Evolutionary conservation across 2,113 vertebrate species (phyloP).

Genomic region (Phaethornis superciliosus): DNA sequence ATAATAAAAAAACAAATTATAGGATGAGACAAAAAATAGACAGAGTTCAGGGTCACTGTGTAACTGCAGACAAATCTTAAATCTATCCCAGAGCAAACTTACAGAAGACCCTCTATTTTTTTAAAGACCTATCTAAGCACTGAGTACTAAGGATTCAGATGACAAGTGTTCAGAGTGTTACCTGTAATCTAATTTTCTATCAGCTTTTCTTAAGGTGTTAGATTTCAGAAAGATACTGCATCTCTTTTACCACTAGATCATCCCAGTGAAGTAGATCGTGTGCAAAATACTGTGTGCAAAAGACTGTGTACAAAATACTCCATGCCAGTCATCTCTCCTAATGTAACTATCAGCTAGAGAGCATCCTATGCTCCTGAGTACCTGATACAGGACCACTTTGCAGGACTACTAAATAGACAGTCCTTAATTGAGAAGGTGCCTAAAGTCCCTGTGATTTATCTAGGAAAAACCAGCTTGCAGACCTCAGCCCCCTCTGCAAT

Average conservation of each 20-base stretch:
- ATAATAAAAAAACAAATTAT: neutral
- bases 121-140: neutral
- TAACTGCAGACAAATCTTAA: neutral
- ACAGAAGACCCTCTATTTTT: neutral
- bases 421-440: neutral
- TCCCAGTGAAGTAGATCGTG: neutral
- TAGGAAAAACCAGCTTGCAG: neutral
- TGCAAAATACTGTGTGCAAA: neutral
- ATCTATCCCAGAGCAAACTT: neutral
- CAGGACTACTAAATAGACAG: neutral
- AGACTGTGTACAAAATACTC: neutral
- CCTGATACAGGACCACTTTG: neutral
- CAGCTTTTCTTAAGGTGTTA: neutral
- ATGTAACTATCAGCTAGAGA: neutral
- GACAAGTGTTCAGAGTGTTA: neutral
- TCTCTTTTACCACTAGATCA: neutral
- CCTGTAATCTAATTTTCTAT: neutral
- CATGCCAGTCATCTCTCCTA: neutral
- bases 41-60: neutral
- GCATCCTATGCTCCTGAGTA: accelerated
- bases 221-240: neutral
- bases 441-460: too few relatives aligned
- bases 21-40: neutral
- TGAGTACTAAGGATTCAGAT: neutral
- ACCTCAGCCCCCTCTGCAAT: accelerated